These are phyloP conservation scores for Drosophila eugracilis DNA, from an alignment of 1,140 invertebrate genomes.

Conservation along the genomic window DNA sequence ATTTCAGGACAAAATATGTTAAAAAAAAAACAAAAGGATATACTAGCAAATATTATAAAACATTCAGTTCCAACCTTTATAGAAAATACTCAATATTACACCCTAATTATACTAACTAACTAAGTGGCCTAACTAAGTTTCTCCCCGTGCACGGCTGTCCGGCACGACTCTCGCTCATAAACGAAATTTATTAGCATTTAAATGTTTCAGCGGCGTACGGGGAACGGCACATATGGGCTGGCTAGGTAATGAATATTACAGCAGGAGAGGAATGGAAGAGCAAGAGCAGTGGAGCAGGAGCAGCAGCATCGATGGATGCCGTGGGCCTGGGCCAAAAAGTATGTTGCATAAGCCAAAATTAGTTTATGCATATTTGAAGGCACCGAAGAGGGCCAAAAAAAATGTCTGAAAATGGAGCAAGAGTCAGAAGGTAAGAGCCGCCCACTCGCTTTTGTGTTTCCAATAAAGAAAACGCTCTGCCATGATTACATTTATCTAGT, in stretches of 20 bases:
- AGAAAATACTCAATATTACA: background rate
- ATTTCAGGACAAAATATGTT: too few species aligned
- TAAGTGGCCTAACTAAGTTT: background rate
- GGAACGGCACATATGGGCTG: slow-evolving; percentile 47
- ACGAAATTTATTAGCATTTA: slow-evolving; percentile 72
- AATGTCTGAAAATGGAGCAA: background rate
- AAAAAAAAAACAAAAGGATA: too few species aligned
- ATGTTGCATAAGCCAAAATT: slow-evolving; percentile 71
- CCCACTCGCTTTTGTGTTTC: slow-evolving; percentile 35
- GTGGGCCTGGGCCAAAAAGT: slow-evolving; percentile 47
- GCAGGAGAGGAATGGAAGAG: slow-evolving; percentile 13
- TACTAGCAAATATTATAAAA: too few species aligned
- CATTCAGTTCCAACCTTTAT: too few species aligned
- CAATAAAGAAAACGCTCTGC: slow-evolving; percentile 29
- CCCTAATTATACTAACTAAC: background rate
- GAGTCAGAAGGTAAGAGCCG: background rate
- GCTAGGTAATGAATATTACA: slow-evolving; percentile 66
- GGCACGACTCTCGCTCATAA: slow-evolving; percentile 55
- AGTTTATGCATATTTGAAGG: slow-evolving; percentile 69
- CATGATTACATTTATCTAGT: slow-evolving; percentile 47
- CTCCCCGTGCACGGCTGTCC: slow-evolving; percentile 26
- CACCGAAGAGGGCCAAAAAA: slow-evolving; percentile 18
- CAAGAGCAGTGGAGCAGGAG: background rate
- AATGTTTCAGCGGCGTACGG: slow-evolving; percentile 50
- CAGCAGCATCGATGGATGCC: slow-evolving; percentile 32